Evolutionary conservation across 2,113 vertebrate species (phyloP).

Genomic region (Naja naja): DNA sequence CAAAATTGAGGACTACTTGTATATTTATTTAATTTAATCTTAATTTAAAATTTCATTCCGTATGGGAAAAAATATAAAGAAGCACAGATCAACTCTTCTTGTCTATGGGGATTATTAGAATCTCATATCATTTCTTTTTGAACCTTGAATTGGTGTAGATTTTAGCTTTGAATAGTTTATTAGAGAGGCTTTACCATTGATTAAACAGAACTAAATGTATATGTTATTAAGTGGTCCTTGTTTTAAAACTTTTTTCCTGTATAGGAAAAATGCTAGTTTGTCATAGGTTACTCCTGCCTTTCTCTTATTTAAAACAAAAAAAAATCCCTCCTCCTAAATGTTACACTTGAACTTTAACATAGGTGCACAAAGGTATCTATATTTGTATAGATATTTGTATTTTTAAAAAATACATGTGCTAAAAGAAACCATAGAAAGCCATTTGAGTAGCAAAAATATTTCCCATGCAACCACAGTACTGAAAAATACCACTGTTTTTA

Average conservation of each 20-base stretch:
- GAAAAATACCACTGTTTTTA: slow-evolving; percentile 24
- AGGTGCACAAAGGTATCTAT: not conserved
- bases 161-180: not conserved
- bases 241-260: not conserved
- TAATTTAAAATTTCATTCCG: too few relatives aligned
- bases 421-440: not conserved
- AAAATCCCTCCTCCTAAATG: not conserved
- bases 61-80: slow-evolving; percentile 8
- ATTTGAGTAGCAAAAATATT: slow-evolving; percentile 30
- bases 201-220: not conserved
- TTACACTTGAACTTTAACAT: not conserved
- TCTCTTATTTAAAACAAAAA: slow-evolving; percentile 12
- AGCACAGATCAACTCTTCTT: not conserved
- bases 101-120: not conserved
- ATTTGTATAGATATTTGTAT: slow-evolving; percentile 2
- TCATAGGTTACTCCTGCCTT: slow-evolving; percentile 2
- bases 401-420: not conserved
- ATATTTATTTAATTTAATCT: not conserved
- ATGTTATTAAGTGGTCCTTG: not conserved
- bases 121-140: not conserved
- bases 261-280: not conserved
- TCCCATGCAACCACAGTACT: slow-evolving; percentile 26
- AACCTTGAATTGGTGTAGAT: slow-evolving; percentile 4
- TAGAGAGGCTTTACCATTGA: not conserved
- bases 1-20: not conserved